phyloP scores from a whole-genome alignment of 2,797 vertebrate genomes.

The Enteromius argenteus region DNA sequence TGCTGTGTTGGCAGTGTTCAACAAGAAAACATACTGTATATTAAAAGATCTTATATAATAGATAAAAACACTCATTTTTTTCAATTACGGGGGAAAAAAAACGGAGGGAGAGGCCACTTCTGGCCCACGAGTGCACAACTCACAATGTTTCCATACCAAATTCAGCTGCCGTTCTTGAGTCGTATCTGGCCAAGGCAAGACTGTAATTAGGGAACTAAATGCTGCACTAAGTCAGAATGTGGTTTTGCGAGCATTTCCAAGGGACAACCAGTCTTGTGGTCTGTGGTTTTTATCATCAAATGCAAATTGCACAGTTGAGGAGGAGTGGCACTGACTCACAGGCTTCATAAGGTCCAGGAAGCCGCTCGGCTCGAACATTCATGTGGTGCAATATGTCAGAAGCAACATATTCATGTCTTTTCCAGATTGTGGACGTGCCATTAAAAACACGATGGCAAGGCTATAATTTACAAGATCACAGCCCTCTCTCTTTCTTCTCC shows the following conservation, averaged over 20 bases:
- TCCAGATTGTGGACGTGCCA: slow-evolving; percentile 76
- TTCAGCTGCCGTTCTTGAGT: slow-evolving; percentile 77
- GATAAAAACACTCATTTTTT: slow-evolving; percentile 53
- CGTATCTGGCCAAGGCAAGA: slow-evolving; percentile 74
- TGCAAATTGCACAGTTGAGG: slow-evolving; percentile 84
- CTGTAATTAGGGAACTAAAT: slow-evolving; percentile 85
- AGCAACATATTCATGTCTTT: slow-evolving; percentile 77
- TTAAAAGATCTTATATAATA: slow-evolving; percentile 69
- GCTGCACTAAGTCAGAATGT: slow-evolving; percentile 83
- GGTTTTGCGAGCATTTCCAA: slow-evolving; percentile 81
- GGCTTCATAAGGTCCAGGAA: slow-evolving; percentile 80
- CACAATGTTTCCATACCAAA: slow-evolving; percentile 83
- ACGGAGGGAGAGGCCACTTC: slow-evolving; percentile 45
- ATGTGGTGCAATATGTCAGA: slow-evolving; percentile 78
- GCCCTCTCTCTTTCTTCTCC: slow-evolving; percentile 26
- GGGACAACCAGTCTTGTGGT: slow-evolving; percentile 84
- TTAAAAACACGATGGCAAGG: slow-evolving; percentile 77
- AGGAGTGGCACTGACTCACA: slow-evolving; percentile 83
- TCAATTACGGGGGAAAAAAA: slow-evolving; percentile 65
- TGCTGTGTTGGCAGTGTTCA: slow-evolving; percentile 49
- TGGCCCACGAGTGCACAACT: slow-evolving; percentile 63
- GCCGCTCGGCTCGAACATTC: slow-evolving; percentile 79
- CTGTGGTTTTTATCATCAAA: slow-evolving; percentile 86
- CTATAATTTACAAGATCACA: slow-evolving; percentile 74
- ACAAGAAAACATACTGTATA: slow-evolving; percentile 49